Conservation (phyloP, 2,113 vertebrate genomes). For the Tyrannus savana region DNA sequence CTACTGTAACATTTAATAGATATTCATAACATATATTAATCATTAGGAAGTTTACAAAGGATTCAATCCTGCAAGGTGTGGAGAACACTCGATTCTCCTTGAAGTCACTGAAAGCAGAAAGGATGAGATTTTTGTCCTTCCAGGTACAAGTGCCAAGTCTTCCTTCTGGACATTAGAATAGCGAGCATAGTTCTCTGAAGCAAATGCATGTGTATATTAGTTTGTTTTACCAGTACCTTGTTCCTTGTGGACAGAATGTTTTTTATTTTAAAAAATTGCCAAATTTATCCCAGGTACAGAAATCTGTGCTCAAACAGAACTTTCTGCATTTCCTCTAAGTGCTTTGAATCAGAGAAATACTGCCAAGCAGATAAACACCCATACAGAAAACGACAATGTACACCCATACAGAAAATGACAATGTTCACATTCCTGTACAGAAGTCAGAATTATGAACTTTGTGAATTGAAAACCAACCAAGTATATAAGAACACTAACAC, state of each 20-base stretch:
- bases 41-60: slow-evolving; percentile 41
- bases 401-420: background rate
- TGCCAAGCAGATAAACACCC: background rate
- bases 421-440: slow-evolving; percentile 11
- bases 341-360: background rate
- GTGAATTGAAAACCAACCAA: slow-evolving; percentile 33
- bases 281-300: slow-evolving; percentile 16
- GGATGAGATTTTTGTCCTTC: background rate
- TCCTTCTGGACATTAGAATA: background rate
- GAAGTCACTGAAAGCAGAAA: slow-evolving; percentile 1
- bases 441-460: slow-evolving; percentile 24
- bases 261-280: background rate
- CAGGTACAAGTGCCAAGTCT: background rate
- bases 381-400: slow-evolving; percentile 8
- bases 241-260: background rate
- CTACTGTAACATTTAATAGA: slow-evolving; percentile 65
- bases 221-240: background rate
- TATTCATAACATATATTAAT: slow-evolving; percentile 69
- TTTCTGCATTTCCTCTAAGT: background rate
- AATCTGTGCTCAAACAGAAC: slow-evolving; percentile 9
- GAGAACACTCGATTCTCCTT: background rate
- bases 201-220: background rate
- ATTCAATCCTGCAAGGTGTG: background rate
- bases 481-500: slow-evolving; percentile 26
- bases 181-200: background rate